Percentiles rank a stretch among this genome's conserved stretches.
phyloP scores from a whole-genome alignment of 35 echinoderm and acorn worm species.

The Heliocidaris tuberculata region DNA sequence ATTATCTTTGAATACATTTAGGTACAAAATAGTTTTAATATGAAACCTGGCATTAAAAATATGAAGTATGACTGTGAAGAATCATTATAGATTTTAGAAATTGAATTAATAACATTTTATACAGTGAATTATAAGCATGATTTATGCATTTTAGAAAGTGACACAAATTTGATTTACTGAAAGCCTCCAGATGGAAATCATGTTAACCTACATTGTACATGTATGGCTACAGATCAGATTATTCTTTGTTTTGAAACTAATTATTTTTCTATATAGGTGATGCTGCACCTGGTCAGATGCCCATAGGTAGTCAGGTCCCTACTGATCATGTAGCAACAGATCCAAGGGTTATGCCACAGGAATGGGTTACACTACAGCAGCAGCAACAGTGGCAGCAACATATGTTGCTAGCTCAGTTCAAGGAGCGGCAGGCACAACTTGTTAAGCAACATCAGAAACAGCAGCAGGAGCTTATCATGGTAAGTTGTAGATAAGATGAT shows the following conservation, averaged over 20 bases:
- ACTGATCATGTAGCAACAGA: constrained; percentile 19
- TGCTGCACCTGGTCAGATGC: constrained; percentile 61
- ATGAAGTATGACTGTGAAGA: background rate
- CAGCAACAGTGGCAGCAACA: constrained; percentile 99
- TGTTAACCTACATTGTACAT: too few species aligned
- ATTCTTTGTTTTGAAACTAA: too few species aligned
- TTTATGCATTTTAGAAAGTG: background rate
- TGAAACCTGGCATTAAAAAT: too few species aligned
- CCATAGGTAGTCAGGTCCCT: constrained; percentile 15
- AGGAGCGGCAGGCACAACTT: constrained; percentile 77
- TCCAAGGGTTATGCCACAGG: constrained; percentile 41
- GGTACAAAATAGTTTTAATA: background rate
- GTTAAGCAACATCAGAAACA: constrained; percentile 92
- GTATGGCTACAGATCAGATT: too few species aligned
- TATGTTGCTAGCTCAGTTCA: constrained; percentile 89
- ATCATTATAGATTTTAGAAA: background rate
- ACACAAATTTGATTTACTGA: background rate
- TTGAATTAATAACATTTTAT: background rate
- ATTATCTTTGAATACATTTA: background rate
- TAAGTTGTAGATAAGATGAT: constrained; percentile 44
- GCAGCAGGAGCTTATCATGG: constrained; percentile 85
- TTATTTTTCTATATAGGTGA: constrained; percentile 2
- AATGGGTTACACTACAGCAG: constrained; percentile 73
- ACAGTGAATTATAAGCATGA: background rate
- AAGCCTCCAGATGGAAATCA: too few species aligned